A percentile compares a stretch with the other conserved stretches of the same genome.
phyloP scores from a whole-genome alignment of 2,888 invertebrate species.

The Nycteola revayana region DNA sequence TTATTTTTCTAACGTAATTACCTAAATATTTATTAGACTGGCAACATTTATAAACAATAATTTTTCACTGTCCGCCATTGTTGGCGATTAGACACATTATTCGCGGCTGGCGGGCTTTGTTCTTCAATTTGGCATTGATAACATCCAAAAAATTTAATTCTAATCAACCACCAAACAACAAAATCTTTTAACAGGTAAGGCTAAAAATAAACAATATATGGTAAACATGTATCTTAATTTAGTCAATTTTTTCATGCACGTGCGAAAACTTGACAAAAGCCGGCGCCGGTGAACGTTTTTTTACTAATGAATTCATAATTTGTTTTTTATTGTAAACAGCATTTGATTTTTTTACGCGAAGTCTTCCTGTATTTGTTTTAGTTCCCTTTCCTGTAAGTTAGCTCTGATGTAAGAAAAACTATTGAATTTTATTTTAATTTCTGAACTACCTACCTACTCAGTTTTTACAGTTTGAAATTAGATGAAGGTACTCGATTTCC shows the following conservation, averaged over 20 bases:
- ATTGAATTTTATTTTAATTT: too few species aligned
- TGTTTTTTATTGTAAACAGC: conserved; percentile 13
- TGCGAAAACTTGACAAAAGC: conserved; percentile 38
- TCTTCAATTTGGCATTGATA: conserved; percentile 7
- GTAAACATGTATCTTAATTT: too few species aligned
- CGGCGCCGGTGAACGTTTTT: conserved; percentile 27
- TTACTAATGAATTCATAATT: conserved; percentile 9
- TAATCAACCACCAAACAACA: too few species aligned
- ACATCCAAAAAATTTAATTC: too few species aligned
- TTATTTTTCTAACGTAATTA: too few species aligned
- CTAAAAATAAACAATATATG: too few species aligned
- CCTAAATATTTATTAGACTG: too few species aligned
- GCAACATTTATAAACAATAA: not conserved
- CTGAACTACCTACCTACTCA: too few species aligned
- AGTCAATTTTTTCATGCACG: conserved; percentile 23
- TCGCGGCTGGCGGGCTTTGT: conserved; percentile 26
- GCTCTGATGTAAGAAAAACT: too few species aligned
- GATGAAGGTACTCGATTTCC: too few species aligned
- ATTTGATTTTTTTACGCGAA: not conserved
- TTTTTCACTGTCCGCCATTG: conserved; percentile 22
- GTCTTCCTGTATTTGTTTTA: conserved; percentile 1
- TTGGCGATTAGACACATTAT: conserved; percentile 13
- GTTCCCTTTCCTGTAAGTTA: not conserved
- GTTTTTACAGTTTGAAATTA: too few species aligned
- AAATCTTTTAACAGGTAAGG: too few species aligned